Percentiles rank a stretch among this genome's conserved stretches.
Conservation (phyloP, 2,888 invertebrate genomes). For the Podabrus alpinus region DNA sequence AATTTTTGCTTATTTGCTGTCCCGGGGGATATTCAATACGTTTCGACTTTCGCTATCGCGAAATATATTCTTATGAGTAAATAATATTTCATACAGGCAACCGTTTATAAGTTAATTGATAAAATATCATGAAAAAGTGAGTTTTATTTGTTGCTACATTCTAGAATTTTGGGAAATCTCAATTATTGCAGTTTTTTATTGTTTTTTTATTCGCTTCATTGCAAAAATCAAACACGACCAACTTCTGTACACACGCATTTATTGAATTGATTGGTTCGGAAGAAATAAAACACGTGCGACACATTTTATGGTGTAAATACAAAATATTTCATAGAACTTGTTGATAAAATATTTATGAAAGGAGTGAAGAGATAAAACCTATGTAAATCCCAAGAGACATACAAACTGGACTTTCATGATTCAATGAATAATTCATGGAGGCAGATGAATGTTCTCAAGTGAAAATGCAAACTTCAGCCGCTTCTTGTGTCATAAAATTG, state of each 20-base stretch:
- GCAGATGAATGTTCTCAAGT: neutral
- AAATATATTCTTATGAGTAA: too few relatives aligned
- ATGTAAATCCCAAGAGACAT: conserved; percentile 15
- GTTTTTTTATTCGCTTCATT: too few relatives aligned
- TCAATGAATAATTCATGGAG: conserved; percentile 18
- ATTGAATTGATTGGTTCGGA: neutral
- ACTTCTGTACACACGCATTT: neutral
- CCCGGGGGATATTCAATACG: too few relatives aligned
- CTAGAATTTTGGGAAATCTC: too few relatives aligned
- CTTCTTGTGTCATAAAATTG: neutral
- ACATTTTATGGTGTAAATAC: neutral
- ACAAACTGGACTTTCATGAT: conserved; percentile 6
- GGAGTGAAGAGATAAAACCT: conserved; percentile 4
- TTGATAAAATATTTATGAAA: neutral
- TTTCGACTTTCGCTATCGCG: too few relatives aligned
- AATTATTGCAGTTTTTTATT: too few relatives aligned
- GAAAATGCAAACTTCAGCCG: neutral
- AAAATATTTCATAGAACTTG: neutral
- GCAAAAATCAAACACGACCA: too few relatives aligned
- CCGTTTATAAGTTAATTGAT: too few relatives aligned
- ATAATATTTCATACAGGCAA: too few relatives aligned
- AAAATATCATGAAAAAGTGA: too few relatives aligned
- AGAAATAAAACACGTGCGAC: neutral
- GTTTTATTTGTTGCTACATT: too few relatives aligned
- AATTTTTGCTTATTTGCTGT: too few relatives aligned